Conservation (phyloP, 2,888 invertebrate genomes). For the Bimastos eiseni region DNA sequence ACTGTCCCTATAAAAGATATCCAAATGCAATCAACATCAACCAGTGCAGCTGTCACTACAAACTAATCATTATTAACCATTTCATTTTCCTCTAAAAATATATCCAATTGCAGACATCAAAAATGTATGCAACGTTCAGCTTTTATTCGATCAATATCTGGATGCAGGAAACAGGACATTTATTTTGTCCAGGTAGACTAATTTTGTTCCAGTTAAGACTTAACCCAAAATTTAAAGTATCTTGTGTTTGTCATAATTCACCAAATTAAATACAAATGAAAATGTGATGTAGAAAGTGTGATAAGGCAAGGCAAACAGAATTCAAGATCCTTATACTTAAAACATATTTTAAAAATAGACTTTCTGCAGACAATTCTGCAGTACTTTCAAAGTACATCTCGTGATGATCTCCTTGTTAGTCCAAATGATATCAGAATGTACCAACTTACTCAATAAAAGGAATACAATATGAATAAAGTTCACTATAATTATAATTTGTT, state of each 20-base stretch:
- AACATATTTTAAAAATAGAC: background rate
- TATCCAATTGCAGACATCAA: background rate
- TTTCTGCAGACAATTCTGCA: background rate
- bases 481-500: background rate
- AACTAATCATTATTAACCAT: slow-evolving; percentile 80
- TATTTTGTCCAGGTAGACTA: background rate
- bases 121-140: too few species aligned
- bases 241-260: background rate
- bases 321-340: background rate
- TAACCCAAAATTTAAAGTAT: background rate
- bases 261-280: background rate
- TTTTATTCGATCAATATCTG: background rate
- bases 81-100: background rate
- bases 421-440: background rate
- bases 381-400: background rate
- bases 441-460: background rate
- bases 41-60: slow-evolving; percentile 89
- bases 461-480: background rate
- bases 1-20: too few species aligned
- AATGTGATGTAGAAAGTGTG: background rate
- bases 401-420: background rate
- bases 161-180: background rate
- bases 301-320: background rate
- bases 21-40: slow-evolving; percentile 63
- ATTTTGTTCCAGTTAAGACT: background rate